Evolutionary conservation across 2,888 invertebrate species (phyloP), one percentile per base, ranked within the genome.

Genomic region (Hemistola chrysoprasaria): DNA sequence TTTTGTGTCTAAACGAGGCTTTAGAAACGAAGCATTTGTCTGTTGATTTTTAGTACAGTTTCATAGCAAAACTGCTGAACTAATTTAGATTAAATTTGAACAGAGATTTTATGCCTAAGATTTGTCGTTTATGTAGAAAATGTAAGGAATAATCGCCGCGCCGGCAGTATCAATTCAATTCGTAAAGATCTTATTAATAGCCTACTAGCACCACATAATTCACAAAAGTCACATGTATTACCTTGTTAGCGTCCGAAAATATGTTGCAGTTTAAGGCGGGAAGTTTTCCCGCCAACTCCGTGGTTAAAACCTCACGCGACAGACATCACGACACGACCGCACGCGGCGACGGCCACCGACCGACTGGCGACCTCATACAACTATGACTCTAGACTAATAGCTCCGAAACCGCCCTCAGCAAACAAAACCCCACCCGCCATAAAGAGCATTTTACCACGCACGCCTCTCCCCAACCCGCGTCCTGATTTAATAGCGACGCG

Each of bases 171-270:
- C 2, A 16, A 16, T 16, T 16, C n/a, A n/a, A n/a, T n/a, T n/a
- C n/a, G n/a, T n/a, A n/a, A n/a, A n/a, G n/a, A n/a, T n/a, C n/a
- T n/a, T 25, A 34, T 34, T 20, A 20, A 20, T 16, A 16, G 2
- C 16, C 20, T n/a, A 20, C 20, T 16, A 24, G 25, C 34, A 24
- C 26, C 20, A 8, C 25, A 5, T 24, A 34, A 34, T 1, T 24
- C 9, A 10, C 20, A 8, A 6, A 3, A 8, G 5, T 22, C 21
- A 16, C 16, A 16, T 42, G 38, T 56, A 56, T 73, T 83, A 90
- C 90, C 89, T 90, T 90, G 73, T 90, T 90, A 72, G 89, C 89
- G 88, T 90, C 90, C 73, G 90, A 90, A 84, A 90, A 90, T 89
- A 90, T 90, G 75, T 85, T 90, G 90, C 60, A 67, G 71, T 65